phyloP scores from a whole-genome alignment of 2,888 invertebrate species.

The Eurytoma adleriae region DNA sequence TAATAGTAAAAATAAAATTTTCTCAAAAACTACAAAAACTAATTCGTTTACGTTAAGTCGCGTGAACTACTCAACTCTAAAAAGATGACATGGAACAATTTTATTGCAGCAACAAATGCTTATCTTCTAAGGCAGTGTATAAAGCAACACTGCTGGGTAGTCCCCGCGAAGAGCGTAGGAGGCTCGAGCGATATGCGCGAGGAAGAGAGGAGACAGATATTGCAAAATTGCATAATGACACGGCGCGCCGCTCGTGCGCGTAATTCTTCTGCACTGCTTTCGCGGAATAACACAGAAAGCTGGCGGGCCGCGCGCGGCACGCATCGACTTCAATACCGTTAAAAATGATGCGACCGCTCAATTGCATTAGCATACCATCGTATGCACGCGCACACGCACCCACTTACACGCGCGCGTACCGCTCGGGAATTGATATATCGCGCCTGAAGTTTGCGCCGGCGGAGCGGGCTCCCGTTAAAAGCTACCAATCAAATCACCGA shows the following conservation, averaged over 20 bases:
- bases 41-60: too few relatives aligned
- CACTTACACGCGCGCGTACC: not conserved
- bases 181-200: constrained; percentile 22
- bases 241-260: constrained; percentile 27
- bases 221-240: constrained; percentile 46
- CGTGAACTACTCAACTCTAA: too few relatives aligned
- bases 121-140: too few relatives aligned
- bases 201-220: constrained; percentile 21
- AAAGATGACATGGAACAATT: too few relatives aligned
- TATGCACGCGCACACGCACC: not conserved
- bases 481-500: constrained; percentile 41
- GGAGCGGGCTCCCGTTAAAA: constrained; percentile 39
- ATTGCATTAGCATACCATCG: constrained; percentile 48
- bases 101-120: too few relatives aligned
- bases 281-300: not conserved
- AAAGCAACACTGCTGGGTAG: too few relatives aligned
- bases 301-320: not conserved
- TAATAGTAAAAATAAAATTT: too few relatives aligned
- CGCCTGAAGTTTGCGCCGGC: not conserved
- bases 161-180: not conserved
- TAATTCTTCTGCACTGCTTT: constrained; percentile 46
- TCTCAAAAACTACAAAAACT: too few relatives aligned
- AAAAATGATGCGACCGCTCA: constrained; percentile 44
- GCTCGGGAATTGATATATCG: constrained; percentile 36
- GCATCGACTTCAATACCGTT: constrained; percentile 27